Evolutionary conservation across 1,140 invertebrate species (phyloP).

Genomic region (Drosophila azteca): DNA sequence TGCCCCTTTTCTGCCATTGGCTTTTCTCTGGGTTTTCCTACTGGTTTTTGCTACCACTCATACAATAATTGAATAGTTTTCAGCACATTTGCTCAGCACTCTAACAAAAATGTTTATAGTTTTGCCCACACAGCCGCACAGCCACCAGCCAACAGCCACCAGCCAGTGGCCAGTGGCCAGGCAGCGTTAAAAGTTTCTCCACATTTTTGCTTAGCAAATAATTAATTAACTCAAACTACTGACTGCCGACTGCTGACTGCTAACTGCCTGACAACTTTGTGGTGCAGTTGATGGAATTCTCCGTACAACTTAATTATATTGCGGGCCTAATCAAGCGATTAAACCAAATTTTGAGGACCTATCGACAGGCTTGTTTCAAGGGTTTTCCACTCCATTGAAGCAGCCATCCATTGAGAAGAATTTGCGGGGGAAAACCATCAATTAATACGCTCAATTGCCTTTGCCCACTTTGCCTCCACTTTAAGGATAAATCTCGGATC

Average conservation of each 20-base stretch:
- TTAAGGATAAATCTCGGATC: not conserved
- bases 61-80: not conserved
- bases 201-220: constrained; percentile 32
- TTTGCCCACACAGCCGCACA: constrained; percentile 2
- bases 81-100: no score
- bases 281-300: constrained; percentile 11
- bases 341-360: constrained; percentile 13
- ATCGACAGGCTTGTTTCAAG: not conserved
- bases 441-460: constrained; percentile 39
- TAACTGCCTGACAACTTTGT: constrained; percentile 20
- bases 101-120: constrained; percentile 20
- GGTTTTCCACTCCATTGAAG: constrained; percentile 49
- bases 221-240: constrained; percentile 10
- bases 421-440: constrained; percentile 21
- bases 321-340: constrained; percentile 33
- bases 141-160: no score
- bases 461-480: not conserved
- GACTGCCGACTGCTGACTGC: not conserved
- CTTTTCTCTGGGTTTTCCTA: not conserved
- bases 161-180: not conserved
- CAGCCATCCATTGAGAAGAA: constrained; percentile 31
- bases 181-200: constrained; percentile 22
- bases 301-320: constrained; percentile 19
- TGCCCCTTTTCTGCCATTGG: not conserved
- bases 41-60: not conserved